Conservation (phyloP, 2,888 invertebrate genomes). For the Lamellibrachia satsuma region DNA sequence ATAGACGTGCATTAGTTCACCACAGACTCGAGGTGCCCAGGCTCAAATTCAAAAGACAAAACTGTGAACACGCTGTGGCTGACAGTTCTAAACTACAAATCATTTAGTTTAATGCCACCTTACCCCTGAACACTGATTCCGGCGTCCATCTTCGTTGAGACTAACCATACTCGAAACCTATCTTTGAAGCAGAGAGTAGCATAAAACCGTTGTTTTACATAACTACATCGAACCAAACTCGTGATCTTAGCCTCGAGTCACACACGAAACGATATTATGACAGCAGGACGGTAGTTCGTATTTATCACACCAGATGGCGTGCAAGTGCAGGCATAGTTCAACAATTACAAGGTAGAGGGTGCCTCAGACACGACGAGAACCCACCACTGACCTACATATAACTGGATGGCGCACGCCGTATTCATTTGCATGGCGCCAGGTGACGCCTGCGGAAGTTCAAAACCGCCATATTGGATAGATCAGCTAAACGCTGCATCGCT, state of each 20-base stretch:
- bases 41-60: no score
- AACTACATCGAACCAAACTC: neutral
- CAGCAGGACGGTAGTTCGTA: no score
- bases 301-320: neutral
- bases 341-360: neutral
- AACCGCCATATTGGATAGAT: no score
- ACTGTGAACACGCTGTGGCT: neutral
- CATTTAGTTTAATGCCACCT: neutral
- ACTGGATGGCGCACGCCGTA: no score
- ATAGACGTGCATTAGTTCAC: no score
- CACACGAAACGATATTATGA: neutral
- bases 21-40: no score
- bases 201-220: neutral
- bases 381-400: neutral
- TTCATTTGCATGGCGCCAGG: no score
- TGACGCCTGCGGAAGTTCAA: neutral
- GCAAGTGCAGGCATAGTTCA: neutral
- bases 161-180: neutral
- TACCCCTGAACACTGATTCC: neutral
- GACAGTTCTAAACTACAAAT: neutral
- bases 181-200: neutral
- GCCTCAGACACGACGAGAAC: neutral
- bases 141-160: neutral
- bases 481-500: neutral
- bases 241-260: neutral